Base-by-base conservation (phyloP, 2,113 vertebrate species). In the Charina bottae region DNA sequence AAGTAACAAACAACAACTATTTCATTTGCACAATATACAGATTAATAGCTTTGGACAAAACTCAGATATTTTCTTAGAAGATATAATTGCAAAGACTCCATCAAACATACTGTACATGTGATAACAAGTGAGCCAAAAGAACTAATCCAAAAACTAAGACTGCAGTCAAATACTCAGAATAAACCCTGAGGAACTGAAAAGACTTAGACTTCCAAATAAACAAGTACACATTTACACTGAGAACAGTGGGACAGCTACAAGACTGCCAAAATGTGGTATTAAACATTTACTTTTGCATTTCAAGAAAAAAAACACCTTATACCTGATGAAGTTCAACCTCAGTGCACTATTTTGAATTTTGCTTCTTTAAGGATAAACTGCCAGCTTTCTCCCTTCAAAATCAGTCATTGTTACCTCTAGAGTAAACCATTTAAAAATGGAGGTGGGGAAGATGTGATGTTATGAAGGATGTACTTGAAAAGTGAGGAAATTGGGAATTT, bases 31-130 rank as follows among this genome's bases (percentile, higher is more conserved):
- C 9, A 28, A 23, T 28, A 42, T 0, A 33, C 3, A 12, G 37
- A 21, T 46, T 85, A 68, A 55, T 15, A 56, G 33, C 46, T 26
- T 83, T n/a, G 13, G 28, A 37, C 21, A 83, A 42, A 24, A 59
- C 19, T 59, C 37, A 53, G 21, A 86, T 26, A 33, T 3, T 54
- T 90, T 58, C 42, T 28, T 28, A 49, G 6, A 68, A 0, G 15
- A 0, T 1, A 55, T 58, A 58, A 64, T 12, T 9, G 28, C 87
- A 89, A 10, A 0, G 33, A 19, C 17, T 78, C 17, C 33, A 42
- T 11, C 1, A 4, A 24, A 54, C 0, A 3, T 42, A n/a, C n/a
- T n/a, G n/a, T n/a, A 54, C 28, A 58, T 0, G 21, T 1, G 53
- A 93, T 68, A 59, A 85, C 90, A 55, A 85, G 58, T 6, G 11